Percentiles rank a stretch among this genome's conserved stretches.
phyloP scores from a whole-genome alignment of 1,140 invertebrate genomes.

The Diabrotica virgifera region DNA sequence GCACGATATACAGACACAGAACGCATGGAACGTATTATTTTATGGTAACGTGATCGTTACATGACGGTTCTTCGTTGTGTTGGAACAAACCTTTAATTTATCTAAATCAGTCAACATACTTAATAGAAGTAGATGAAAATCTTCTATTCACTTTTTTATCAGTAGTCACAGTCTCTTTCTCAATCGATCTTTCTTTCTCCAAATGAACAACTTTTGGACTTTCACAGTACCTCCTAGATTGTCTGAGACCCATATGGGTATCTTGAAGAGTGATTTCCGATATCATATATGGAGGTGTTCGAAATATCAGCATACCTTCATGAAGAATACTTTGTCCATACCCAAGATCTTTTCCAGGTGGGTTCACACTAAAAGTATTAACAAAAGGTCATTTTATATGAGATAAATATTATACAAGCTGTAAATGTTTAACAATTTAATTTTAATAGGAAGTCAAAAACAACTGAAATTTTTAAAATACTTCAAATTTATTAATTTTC shows the following conservation, averaged over 20 bases:
- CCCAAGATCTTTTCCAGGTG: slow-evolving; percentile 67
- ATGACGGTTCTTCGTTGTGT: no score
- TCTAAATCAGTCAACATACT: slow-evolving; percentile 22
- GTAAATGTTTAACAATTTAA: no score
- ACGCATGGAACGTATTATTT: no score
- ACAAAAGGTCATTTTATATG: no score
- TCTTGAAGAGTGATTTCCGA: slow-evolving; percentile 77
- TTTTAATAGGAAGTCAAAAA: no score
- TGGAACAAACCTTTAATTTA: no score
- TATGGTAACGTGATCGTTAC: no score
- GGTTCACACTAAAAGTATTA: slow-evolving; percentile 54
- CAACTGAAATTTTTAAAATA: no score
- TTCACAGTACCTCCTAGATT: slow-evolving; percentile 44
- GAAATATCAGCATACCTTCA: slow-evolving; percentile 83
- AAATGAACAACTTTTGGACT: slow-evolving; percentile 29
- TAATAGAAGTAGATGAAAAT: slow-evolving; percentile 46
- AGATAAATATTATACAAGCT: no score
- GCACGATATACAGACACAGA: no score
- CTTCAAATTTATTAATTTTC: no score
- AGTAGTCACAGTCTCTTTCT: slow-evolving; percentile 23
- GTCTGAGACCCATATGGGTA: slow-evolving; percentile 33
- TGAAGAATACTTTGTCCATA: slow-evolving; percentile 94
- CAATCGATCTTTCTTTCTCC: slow-evolving; percentile 28
- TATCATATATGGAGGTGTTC: slow-evolving; percentile 81
- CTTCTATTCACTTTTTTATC: slow-evolving; percentile 41